Conservation (phyloP, 2,888 invertebrate species). For the Trichogramma evanescens region DNA sequence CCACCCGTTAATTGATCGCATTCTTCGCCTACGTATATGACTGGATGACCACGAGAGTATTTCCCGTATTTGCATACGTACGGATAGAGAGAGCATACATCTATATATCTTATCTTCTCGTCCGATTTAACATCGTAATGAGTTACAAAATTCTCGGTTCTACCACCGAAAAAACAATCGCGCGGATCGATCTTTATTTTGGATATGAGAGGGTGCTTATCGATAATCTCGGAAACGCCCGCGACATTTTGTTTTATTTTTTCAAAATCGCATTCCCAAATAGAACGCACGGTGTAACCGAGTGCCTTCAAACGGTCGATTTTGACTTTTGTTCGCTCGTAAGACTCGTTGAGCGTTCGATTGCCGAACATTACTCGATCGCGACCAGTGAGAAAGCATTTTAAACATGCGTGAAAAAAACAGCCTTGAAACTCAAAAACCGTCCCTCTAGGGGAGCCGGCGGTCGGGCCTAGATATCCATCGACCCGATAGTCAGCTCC, state of each 20-base stretch:
- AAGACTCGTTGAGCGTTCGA: not conserved
- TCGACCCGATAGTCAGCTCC: not conserved
- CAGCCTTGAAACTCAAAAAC: conserved; percentile 2
- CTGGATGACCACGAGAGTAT: conserved; percentile 31
- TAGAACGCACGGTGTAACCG: not conserved
- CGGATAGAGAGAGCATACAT: conserved; percentile 19
- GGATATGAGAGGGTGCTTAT: not conserved
- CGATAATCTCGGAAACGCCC: not conserved
- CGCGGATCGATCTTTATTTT: conserved; percentile 4
- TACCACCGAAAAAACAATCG: too few species aligned
- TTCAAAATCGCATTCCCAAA: not conserved
- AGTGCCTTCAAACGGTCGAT: too few species aligned
- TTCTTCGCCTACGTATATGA: conserved; percentile 22
- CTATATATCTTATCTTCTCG: conserved; percentile 10
- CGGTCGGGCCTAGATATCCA: not conserved
- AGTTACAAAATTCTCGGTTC: not conserved
- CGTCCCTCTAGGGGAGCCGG: not conserved
- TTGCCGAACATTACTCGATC: not conserved
- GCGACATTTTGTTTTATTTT: not conserved
- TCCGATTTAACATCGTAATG: not conserved
- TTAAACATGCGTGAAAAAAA: not conserved
- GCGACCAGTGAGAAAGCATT: not conserved
- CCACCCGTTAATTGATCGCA: conserved; percentile 18
- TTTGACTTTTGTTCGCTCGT: not conserved
- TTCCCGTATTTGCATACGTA: conserved; percentile 28